Base-by-base conservation (phyloP, 2,888 invertebrate genomes). In the Hoplodrina ambigua region DNA sequence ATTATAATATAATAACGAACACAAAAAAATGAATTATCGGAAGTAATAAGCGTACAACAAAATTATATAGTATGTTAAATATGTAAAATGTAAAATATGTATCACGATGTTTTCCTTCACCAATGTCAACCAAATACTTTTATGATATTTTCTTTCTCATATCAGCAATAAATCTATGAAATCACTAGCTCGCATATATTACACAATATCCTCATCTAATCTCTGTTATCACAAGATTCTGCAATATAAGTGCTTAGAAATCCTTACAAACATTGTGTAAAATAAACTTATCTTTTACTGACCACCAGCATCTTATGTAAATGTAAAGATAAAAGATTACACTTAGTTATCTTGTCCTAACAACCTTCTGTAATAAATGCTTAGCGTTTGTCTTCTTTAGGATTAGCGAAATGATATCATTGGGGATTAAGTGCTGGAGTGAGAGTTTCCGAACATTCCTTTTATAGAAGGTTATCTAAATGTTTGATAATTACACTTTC, bases 221-320 rank as follows among this genome's bases (percentile, higher is more conserved):
- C 77, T 69, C 11, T 69, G 81, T 69, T 81, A 64, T 76, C 81
- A 44, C 54, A 81, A 61, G 77, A 77, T 69, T 30, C 50, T 58
- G 60, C 37, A 69, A 81, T 81, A 59, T 64, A 62, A 30, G 52
- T 50, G 11, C 46, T 5, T 15, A 44, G 15, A 64, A 75, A 83
- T 80, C 76, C 41, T 54, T 11, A n/a, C 64, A 80, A 83, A 80
- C 72, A 76, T 64, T 76, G 68, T 53, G 59, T 68, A 58, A 63
- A 60, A 25, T 11, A 41, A 59, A 64, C 68, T 64, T 67, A 81
- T 60, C 71, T 65, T 71, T 55, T 59, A 67, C 67, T 81, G 84
- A 82, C 80, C 79, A 59, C 53, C 50, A 70, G 65, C 56, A 60
- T 74, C 58, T 58, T 67, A 62, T 54, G 83, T 58, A 78, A 75